Conservation (phyloP, 92 coral and sea anemone species). For the Ricordea florida region DNA sequence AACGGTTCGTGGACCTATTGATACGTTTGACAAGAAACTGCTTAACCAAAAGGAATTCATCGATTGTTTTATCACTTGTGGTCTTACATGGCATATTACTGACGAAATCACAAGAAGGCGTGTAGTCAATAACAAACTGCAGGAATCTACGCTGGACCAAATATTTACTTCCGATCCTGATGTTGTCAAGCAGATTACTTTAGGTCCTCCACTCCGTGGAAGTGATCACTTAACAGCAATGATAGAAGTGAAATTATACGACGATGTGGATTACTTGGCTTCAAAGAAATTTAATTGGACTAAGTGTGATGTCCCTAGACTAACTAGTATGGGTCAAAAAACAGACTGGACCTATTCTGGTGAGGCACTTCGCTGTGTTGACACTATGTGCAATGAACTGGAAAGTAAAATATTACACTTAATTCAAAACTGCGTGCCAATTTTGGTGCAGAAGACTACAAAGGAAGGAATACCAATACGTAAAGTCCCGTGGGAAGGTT, state of each 20-base stretch:
- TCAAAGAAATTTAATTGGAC: slow-evolving; percentile 26
- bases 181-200: slow-evolving; percentile 12
- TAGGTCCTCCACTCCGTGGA: slow-evolving; percentile 27
- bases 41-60: slow-evolving; percentile 19
- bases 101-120: slow-evolving; percentile 39
- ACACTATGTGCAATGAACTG: too few relatives aligned
- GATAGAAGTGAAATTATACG: slow-evolving; percentile 19
- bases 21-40: slow-evolving; percentile 3
- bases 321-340: too few relatives aligned
- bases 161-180: slow-evolving; percentile 33
- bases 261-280: slow-evolving; percentile 12
- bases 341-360: too few relatives aligned
- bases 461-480: too few relatives aligned
- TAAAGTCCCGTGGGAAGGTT: too few relatives aligned
- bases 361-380: too few relatives aligned
- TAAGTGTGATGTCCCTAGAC: slow-evolving; percentile 16
- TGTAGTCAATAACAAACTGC: slow-evolving; percentile 10
- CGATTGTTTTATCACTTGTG: slow-evolving; percentile 21
- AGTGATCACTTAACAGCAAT: slow-evolving; percentile 32
- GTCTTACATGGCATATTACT: slow-evolving; percentile 42
- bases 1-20: slow-evolving; percentile 21
- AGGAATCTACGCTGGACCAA: slow-evolving; percentile 32
- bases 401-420: too few relatives aligned
- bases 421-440: too few relatives aligned
- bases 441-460: too few relatives aligned